A percentile compares a stretch with the other conserved stretches of the same genome.
Conservation (phyloP, 2,113 vertebrate genomes). For the Emydura subglobosa region DNA sequence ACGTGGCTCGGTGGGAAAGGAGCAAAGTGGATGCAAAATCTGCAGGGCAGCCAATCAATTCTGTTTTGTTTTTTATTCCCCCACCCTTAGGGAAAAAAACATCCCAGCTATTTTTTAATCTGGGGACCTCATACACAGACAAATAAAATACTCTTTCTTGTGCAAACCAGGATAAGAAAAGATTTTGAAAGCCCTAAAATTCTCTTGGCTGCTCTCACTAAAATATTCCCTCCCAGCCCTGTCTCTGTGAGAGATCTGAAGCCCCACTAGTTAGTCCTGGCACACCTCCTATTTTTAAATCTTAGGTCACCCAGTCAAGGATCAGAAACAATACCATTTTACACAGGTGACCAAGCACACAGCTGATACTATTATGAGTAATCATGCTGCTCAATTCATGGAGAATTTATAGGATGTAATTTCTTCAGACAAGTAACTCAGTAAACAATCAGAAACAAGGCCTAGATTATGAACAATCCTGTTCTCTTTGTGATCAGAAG, state of each 20-base stretch:
- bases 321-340: not conserved
- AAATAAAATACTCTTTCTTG: not conserved
- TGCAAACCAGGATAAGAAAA: not conserved
- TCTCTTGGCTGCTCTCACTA: not conserved
- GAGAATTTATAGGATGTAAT: not conserved
- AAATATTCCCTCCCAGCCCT: not conserved
- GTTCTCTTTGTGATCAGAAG: accelerated
- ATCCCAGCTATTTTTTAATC: not conserved
- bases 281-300: not conserved
- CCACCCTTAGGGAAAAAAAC: not conserved
- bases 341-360: accelerated
- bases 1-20: not conserved
- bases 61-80: not conserved
- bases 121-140: not conserved
- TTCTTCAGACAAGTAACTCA: not conserved
- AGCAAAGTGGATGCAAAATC: not conserved
- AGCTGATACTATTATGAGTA: not conserved
- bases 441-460: not conserved
- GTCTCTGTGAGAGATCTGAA: not conserved
- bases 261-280: no score
- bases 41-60: not conserved
- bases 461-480: constrained; percentile 55
- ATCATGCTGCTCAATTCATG: not conserved
- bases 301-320: not conserved
- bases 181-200: not conserved